Evolutionary conservation across 1,140 invertebrate genomes (phyloP), one percentile per base, ranked within the genome.

Genomic region (Drosophila biarmipes): DNA sequence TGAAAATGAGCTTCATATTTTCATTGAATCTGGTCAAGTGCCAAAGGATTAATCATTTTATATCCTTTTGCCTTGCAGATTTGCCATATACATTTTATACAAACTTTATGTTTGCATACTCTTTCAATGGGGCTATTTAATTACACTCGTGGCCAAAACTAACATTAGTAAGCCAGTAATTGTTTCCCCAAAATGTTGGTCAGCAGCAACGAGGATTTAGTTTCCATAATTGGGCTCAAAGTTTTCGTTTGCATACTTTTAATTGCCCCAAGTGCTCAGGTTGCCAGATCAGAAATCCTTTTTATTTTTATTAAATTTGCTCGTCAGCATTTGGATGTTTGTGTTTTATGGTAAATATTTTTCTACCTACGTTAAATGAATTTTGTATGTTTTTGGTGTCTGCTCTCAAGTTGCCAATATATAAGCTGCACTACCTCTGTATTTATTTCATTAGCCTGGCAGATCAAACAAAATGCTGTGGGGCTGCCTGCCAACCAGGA

Each of bases 381-480:
- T 42, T 27, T 59, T 46, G 45, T 7, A 37, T 4, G n/a, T 49
- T 57, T 34, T 15, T 4, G 29, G 12, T 24, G 6, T 40, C 17
- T 40, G 19, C n/a, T 17, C 53, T 19, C 17, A 12, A 31, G 35
- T 35, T 38, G 58, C 5, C 58, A 37, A 56, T 69, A 46, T 27
- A 31, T 56, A 52, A 35, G 53, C 29, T 68, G 37, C 5, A n/a
- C n/a, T 15, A 46, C 34, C 71, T 59, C 72, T 12, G 31, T 11
- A 46, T 68, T 31, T 46, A 69, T 71, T 69, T 56, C 64, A 69
- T 71, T 69, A 69, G 67, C 51, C 71, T 49, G 76, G 55, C 24
- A 84, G 74, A 67, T 85, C 80, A 79, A 84, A 84, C 80, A 84
- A 84, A 79, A 84, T 75, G 71, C 59, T 66, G 72, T 37, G 56